These are phyloP conservation scores for Strix aluco DNA, from an alignment of 2,113 vertebrate genomes.

Conservation along the genomic window DNA sequence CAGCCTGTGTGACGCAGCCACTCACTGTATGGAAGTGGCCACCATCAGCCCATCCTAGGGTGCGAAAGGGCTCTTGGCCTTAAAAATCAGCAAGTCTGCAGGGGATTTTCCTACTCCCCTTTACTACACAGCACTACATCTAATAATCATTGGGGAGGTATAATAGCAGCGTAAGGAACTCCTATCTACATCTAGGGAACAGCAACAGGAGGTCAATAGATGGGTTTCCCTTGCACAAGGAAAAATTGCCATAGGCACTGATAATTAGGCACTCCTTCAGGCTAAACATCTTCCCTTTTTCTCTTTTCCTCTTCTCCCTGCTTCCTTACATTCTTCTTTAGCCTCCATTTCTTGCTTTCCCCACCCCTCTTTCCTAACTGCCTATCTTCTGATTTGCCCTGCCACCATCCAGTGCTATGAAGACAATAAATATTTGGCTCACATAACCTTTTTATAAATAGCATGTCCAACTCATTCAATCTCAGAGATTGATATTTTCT, in stretches of 20 bases:
- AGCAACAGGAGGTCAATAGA: neutral
- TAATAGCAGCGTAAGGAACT: rapidly evolving
- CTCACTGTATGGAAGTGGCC: neutral
- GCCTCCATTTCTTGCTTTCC: neutral
- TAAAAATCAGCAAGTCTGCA: neutral
- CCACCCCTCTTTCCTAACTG: neutral
- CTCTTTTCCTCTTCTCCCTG: neutral
- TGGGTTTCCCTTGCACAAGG: neutral
- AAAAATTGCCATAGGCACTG: neutral
- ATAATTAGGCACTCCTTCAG: neutral
- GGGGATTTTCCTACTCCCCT: neutral
- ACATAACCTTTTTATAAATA: neutral
- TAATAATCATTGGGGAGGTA: neutral
- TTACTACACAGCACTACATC: neutral
- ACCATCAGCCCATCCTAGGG: neutral
- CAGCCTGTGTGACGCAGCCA: neutral
- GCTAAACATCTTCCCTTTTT: neutral
- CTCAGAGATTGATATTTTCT: neutral
- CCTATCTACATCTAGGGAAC: neutral
- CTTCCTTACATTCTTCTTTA: neutral
- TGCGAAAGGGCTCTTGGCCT: neutral
- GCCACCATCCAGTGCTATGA: neutral
- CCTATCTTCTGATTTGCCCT: neutral
- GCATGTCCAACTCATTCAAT: rapidly evolving
- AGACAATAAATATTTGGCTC: neutral